A percentile compares a stretch with the other conserved stretches of the same genome.
phyloP scores from a whole-genome alignment of 2,888 invertebrate genomes.

The Platycheirus rosarum region DNA sequence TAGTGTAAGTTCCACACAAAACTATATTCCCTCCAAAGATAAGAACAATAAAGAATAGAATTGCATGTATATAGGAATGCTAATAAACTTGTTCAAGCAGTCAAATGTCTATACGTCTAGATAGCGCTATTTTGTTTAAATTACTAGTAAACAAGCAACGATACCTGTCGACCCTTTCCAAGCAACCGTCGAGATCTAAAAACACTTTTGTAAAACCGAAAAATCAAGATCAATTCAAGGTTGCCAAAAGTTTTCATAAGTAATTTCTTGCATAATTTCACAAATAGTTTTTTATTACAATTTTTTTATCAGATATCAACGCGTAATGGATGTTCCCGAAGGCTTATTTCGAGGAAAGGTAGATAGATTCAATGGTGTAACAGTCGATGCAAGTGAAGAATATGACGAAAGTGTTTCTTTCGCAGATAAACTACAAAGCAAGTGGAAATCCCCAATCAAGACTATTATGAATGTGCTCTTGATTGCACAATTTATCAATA shows the following conservation, averaged over 20 bases:
- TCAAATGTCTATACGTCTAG: slow-evolving; percentile 47
- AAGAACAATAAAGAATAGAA: background rate
- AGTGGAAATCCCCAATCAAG: slow-evolving; percentile 70
- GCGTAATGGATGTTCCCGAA: slow-evolving; percentile 77
- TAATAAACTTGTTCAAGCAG: slow-evolving; percentile 26
- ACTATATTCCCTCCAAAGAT: background rate
- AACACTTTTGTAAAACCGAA: background rate
- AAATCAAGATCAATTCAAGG: background rate
- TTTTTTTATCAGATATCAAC: slow-evolving; percentile 66
- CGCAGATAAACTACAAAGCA: slow-evolving; percentile 85
- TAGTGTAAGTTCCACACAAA: background rate
- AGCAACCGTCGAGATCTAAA: background rate
- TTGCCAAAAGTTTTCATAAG: slow-evolving; percentile 30
- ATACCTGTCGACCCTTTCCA: slow-evolving; percentile 8
- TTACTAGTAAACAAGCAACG: slow-evolving; percentile 6
- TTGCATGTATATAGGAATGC: slow-evolving; percentile 4
- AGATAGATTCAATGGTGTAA: slow-evolving; percentile 89
- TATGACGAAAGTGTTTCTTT: slow-evolving; percentile 84
- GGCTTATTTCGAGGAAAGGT: slow-evolving; percentile 83
- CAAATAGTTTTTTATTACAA: too few species aligned
- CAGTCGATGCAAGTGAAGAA: slow-evolving; percentile 86
- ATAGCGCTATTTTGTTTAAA: slow-evolving; percentile 27
- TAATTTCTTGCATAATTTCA: slow-evolving; percentile 36
- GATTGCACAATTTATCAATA: slow-evolving; percentile 39
- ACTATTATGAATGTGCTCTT: background rate